Base-by-base conservation (phyloP, 1,140 invertebrate genomes). In the Scaptomyza pallida region DNA sequence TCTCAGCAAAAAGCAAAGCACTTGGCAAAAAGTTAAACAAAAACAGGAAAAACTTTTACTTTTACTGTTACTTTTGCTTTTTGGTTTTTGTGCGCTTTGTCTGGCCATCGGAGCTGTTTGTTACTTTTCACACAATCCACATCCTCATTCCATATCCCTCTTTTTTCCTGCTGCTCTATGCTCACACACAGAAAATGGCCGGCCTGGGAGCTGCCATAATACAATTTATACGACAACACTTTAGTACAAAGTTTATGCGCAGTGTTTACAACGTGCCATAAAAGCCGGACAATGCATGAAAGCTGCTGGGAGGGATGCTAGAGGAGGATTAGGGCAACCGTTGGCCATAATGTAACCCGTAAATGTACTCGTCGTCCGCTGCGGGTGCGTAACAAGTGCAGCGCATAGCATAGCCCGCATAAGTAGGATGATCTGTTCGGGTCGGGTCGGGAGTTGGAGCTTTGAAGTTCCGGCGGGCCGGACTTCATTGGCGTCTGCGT, bases 181-280 rank as follows among this genome's bases (percentile, higher is more conserved):
- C n/a, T n/a, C n/a, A n/a, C 61, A 41, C 60, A 56, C 63, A 60
- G 45, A 67, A 74, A 88, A 86, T 82, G 78, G 62, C 82, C 82
- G 68, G 69, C 81, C 55, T 75, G 81, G 81, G 81, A 86, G 82
- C 78, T 82, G 82, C 81, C 82, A 88, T 86, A 86, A 86, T 86
- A 86, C 81, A 88, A 86, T 86, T 86, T 88, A 86, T 86, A 88
- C 77, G 81, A 88, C 82, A 86, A 88, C 81, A 86, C 81, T 86
- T 88, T 86, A 88, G 81, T 86, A 78, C 81, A 88, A 86, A 86
- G 74, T 86, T 86, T 86, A 86, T 86, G 77, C 81, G 47, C 74
- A 86, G 70, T 88, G 81, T 86, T 86, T 86, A 86, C 81, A 86
- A 88, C 81, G 13, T 78, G 78, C 81, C 78, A 86, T 86, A 86